Conservation (phyloP, 1,140 invertebrate species). For the Ostrea edulis region DNA sequence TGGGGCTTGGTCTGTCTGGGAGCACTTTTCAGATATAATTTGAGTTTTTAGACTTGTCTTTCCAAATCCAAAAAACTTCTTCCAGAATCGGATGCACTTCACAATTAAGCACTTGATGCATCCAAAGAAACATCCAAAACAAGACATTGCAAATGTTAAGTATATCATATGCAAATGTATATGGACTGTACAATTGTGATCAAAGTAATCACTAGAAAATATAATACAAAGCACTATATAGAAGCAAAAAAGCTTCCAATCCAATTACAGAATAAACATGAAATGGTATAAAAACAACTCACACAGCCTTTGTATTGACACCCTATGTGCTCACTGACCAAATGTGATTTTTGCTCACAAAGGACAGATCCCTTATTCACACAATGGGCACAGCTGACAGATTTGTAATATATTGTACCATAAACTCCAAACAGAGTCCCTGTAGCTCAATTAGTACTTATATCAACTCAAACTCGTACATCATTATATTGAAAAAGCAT, state of each 20-base stretch:
- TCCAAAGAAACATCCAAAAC: slow-evolving; percentile 4
- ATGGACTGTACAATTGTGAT: not conserved
- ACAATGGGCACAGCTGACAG: not conserved
- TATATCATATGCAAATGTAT: not conserved
- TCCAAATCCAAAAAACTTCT: slow-evolving; percentile 41
- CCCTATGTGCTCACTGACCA: not conserved
- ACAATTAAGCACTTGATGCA: slow-evolving; percentile 18
- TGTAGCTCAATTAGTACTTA: not conserved
- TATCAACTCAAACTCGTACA: not conserved
- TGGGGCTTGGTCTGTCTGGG: not conserved
- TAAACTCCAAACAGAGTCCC: not conserved
- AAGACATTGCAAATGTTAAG: not conserved
- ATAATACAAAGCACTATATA: not conserved
- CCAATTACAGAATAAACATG: not conserved
- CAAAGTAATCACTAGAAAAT: not conserved
- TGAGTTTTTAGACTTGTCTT: not conserved
- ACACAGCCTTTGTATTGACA: not conserved
- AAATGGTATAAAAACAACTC: not conserved
- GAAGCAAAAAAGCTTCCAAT: not conserved
- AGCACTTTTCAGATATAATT: not conserved
- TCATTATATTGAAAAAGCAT: too few relatives aligned
- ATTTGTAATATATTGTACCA: not conserved
- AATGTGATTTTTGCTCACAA: not conserved
- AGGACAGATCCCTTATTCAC: not conserved
- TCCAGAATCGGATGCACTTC: slow-evolving; percentile 9